Evolutionary conservation across 2,888 invertebrate species (phyloP), one percentile per base, ranked within the genome.

Genomic region (Tridacna crocea): DNA sequence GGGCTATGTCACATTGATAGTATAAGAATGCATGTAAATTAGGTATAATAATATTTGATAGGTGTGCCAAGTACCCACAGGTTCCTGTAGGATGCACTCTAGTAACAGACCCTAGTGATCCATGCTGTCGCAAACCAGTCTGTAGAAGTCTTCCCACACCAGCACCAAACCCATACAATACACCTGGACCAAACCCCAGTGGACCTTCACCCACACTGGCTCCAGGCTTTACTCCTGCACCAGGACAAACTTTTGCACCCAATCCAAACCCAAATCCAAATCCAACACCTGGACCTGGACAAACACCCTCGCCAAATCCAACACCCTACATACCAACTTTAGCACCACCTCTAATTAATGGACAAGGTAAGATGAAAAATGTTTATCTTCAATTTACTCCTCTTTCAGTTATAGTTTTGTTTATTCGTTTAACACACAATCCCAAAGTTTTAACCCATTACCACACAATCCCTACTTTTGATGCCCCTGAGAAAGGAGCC

Each of bases 51-150:
- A 36, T 36, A 36, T 55, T 46, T 66, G 15, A 12, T 77, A 90
- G 90, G 77, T 90, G 90, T 83, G 87, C 89, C 72, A 72, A 82
- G 27, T 90, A 90, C 80, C 75, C 82, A 46, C 75, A 75, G n/a
- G 77, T 88, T 15, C 84, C 88, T 36, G 83, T 86, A 58, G 88
- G 88, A 22, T 91, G 90, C 77, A 87, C 82, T 12, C 74, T 89
- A 70, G 87, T 84, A 17, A 88, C 88, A 13, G 90, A 90, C 76
- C 89, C 88, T 24, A 82, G 80, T 22, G 90, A 91, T 61, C 87
- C 90, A 24, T 91, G 91, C 78, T 91, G 91, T 80, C 82, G 88
- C 24, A 77, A 87, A 3, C 90, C 91, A 63, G 72, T 74, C 51
- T 91, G 91, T 72, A 83, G 73, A 4, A 78, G 79, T 46, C 73